Conservation (phyloP, 2,888 invertebrate species). For the Clunio marinus region DNA sequence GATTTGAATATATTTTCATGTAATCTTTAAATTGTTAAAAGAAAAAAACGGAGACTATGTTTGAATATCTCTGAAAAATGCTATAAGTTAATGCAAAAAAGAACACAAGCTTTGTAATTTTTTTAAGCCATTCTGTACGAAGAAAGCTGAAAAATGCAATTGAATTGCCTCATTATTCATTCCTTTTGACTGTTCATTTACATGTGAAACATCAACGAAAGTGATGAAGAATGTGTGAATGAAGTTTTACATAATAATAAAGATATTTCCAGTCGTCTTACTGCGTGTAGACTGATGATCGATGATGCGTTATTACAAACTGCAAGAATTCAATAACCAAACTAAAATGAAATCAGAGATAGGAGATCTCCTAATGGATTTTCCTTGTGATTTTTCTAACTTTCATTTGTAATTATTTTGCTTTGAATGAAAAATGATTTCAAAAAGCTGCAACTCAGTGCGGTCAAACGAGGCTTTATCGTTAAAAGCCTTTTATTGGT, state of each 20-base stretch:
- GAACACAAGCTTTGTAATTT: too few species aligned
- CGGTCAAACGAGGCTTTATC: not conserved
- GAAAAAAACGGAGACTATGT: too few species aligned
- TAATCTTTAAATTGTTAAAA: too few species aligned
- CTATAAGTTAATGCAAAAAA: too few species aligned
- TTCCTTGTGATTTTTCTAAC: too few species aligned
- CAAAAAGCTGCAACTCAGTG: not conserved
- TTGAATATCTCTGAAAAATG: too few species aligned
- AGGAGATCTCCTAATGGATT: constrained; percentile 1
- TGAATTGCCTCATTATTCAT: not conserved
- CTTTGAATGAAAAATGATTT: constrained; percentile 10
- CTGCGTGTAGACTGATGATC: constrained; percentile 3
- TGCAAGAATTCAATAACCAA: not conserved
- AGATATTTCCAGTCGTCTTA: not conserved
- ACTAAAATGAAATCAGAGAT: too few species aligned
- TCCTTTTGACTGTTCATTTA: not conserved
- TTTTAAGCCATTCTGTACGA: too few species aligned
- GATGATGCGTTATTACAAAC: constrained; percentile 1
- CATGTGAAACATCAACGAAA: not conserved
- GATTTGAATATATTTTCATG: too few species aligned
- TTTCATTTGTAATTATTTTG: too few species aligned
- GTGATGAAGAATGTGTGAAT: not conserved
- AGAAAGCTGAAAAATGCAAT: too few species aligned
- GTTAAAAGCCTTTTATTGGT: too few species aligned
- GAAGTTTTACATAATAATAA: constrained; percentile 2